Conservation (phyloP, 2,113 vertebrate genomes). For the Hippocampus mohnikei region DNA sequence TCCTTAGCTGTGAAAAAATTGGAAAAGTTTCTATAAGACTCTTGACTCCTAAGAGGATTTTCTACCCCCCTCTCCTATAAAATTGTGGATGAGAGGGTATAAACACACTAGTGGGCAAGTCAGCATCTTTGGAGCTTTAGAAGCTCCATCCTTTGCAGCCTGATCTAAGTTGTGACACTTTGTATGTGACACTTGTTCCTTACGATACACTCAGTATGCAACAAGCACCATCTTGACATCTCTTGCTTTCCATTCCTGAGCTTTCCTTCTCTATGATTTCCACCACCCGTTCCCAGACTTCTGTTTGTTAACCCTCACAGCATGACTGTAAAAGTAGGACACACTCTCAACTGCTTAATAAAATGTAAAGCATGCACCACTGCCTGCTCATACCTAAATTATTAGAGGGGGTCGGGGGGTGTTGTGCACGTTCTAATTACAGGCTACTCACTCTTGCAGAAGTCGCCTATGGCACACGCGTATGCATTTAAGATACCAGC, state of each 20-base stretch:
- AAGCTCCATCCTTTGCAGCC: slow-evolving; percentile 38
- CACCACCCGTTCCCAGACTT: neutral
- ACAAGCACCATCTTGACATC: slow-evolving; percentile 12
- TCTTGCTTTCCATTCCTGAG: neutral
- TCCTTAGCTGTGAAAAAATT: slow-evolving; percentile 46
- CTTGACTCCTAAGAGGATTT: slow-evolving; percentile 63
- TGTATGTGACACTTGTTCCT: slow-evolving; percentile 19
- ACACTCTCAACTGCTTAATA: slow-evolving; percentile 39
- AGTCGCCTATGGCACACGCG: slow-evolving; percentile 17
- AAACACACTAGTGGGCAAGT: slow-evolving; percentile 52
- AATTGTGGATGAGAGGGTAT: slow-evolving; percentile 46
- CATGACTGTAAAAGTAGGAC: slow-evolving; percentile 15
- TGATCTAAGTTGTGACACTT: slow-evolving; percentile 34
- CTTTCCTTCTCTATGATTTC: neutral
- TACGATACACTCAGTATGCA: slow-evolving; percentile 11
- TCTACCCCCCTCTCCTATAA: slow-evolving; percentile 29
- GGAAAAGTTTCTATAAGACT: slow-evolving; percentile 56
- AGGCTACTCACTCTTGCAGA: slow-evolving; percentile 33
- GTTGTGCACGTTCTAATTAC: slow-evolving; percentile 50
- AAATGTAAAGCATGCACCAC: slow-evolving; percentile 42
- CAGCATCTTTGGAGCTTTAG: slow-evolving; percentile 61
- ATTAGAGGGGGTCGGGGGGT: slow-evolving; percentile 33
- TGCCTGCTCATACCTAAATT: slow-evolving; percentile 50
- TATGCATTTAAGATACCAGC: slow-evolving; percentile 13
- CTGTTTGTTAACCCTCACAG: slow-evolving; percentile 6